Evolutionary conservation across 2,888 invertebrate species (phyloP).

Genomic region (Eupithecia centaureata): DNA sequence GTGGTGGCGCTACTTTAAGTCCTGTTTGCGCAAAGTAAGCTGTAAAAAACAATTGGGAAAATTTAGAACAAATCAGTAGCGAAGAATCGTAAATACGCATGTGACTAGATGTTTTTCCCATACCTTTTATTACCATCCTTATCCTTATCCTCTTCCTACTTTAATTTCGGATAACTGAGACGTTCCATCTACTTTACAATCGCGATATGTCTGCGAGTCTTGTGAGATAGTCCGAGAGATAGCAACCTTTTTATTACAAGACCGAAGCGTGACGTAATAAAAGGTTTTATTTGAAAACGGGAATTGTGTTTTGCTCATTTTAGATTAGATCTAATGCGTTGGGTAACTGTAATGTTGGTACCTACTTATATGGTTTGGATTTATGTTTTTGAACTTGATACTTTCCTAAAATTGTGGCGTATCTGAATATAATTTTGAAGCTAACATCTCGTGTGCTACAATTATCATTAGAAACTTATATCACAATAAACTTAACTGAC

Average conservation of each 20-base stretch:
- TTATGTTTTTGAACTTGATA: neutral
- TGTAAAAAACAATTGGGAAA: too few species aligned
- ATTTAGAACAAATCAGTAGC: neutral
- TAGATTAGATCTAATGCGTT: conserved; percentile 3
- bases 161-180: conserved; percentile 1
- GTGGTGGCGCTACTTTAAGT: too few species aligned
- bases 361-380: neutral
- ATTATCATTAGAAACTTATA: too few species aligned
- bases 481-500: too few species aligned
- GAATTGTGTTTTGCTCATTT: conserved; percentile 4
- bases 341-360: neutral
- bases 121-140: neutral
- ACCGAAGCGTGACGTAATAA: conserved; percentile 1
- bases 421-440: too few species aligned
- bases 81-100: neutral
- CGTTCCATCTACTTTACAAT: neutral
- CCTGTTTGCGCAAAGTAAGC: too few species aligned
- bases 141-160: neutral
- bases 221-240: conserved; percentile 8
- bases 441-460: too few species aligned
- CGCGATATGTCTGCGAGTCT: neutral
- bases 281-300: neutral
- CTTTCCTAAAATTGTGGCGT: too few species aligned
- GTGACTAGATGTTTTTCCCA: neutral
- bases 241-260: neutral